Evolutionary conservation across 1,140 invertebrate species (phyloP).

Genomic region (Heliothis subflexa): DNA sequence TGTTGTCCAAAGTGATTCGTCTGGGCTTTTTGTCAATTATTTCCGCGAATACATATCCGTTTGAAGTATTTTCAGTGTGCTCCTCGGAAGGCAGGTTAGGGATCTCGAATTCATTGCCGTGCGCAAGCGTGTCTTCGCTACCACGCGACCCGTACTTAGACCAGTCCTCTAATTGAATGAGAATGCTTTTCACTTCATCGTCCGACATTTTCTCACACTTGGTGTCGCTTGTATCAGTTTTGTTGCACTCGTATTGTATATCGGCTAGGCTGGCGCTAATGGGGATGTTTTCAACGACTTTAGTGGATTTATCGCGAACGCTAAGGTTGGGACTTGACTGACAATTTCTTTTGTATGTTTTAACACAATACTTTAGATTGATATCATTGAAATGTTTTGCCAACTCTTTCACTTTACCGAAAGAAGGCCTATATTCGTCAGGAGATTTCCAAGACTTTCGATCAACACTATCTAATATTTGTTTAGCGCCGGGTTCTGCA

Average conservation of each 20-base stretch:
- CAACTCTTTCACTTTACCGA: conserved; percentile 88
- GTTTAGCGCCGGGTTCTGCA: conserved; percentile 60
- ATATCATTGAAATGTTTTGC: conserved; percentile 88
- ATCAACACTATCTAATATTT: conserved; percentile 77
- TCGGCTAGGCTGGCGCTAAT: conserved; percentile 77
- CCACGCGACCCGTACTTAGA: conserved; percentile 85
- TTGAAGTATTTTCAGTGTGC: conserved; percentile 63
- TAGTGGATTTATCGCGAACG: conserved; percentile 58
- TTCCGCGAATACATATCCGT: conserved; percentile 71
- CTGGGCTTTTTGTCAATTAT: conserved; percentile 76
- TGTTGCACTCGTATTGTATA: conserved; percentile 72
- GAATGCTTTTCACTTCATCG: conserved; percentile 86
- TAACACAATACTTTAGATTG: conserved; percentile 80
- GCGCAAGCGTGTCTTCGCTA: conserved; percentile 79
- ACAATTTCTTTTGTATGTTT: conserved; percentile 81
- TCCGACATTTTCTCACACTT: conserved; percentile 80
- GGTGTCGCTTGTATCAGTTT: conserved; percentile 71
- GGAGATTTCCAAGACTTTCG: conserved; percentile 89
- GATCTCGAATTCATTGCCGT: conserved; percentile 80
- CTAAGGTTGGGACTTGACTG: conserved; percentile 84
- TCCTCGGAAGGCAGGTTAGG: conserved; percentile 79
- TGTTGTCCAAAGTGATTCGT: conserved; percentile 77
- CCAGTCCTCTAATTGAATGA: conserved; percentile 87
- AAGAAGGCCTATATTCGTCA: conserved; percentile 87
- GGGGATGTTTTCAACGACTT: conserved; percentile 63